Conservation (phyloP, 2,888 invertebrate species). For the Drosophila koepferae region DNA sequence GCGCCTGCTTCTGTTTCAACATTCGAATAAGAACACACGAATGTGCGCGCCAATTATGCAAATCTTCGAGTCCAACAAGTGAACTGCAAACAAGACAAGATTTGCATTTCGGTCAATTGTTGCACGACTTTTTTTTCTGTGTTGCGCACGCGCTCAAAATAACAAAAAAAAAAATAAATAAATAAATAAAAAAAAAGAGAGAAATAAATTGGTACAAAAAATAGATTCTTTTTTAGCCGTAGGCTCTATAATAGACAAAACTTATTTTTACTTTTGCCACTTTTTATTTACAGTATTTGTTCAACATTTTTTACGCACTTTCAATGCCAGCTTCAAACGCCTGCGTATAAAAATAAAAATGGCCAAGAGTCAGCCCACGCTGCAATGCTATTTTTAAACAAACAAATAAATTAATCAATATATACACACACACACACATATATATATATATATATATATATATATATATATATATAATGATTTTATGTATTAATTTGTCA, state of each 20-base stretch:
- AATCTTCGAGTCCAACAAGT: slow-evolving; percentile 56
- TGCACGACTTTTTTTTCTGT: slow-evolving; percentile 54
- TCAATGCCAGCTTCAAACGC: slow-evolving; percentile 63
- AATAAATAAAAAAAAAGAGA: not conserved
- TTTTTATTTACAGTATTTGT: slow-evolving; percentile 8
- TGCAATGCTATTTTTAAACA: slow-evolving; percentile 60
- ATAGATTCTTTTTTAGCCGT: slow-evolving; percentile 32
- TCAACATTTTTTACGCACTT: slow-evolving; percentile 38
- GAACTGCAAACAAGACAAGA: slow-evolving; percentile 48
- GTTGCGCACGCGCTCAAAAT: slow-evolving; percentile 65
- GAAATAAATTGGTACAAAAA: slow-evolving; percentile 31
- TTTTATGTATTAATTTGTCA: slow-evolving; percentile 39
- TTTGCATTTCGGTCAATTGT: slow-evolving; percentile 78
- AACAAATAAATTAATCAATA: slow-evolving; percentile 55
- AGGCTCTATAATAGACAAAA: slow-evolving; percentile 20
- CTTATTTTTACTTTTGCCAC: slow-evolving; percentile 7
- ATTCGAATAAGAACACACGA: slow-evolving; percentile 72
- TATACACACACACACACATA: not conserved
- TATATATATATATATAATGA: not conserved
- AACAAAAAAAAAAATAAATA: slow-evolving; percentile 32
- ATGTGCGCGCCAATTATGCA: slow-evolving; percentile 72
- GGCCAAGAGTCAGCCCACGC: slow-evolving; percentile 49
- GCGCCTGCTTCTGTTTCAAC: slow-evolving; percentile 66
- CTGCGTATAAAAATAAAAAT: slow-evolving; percentile 48
- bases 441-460: not conserved